These are phyloP conservation scores for Sminthopsis crassicaudata DNA, from an alignment of 2,113 vertebrate genomes.

Conservation along the genomic window DNA sequence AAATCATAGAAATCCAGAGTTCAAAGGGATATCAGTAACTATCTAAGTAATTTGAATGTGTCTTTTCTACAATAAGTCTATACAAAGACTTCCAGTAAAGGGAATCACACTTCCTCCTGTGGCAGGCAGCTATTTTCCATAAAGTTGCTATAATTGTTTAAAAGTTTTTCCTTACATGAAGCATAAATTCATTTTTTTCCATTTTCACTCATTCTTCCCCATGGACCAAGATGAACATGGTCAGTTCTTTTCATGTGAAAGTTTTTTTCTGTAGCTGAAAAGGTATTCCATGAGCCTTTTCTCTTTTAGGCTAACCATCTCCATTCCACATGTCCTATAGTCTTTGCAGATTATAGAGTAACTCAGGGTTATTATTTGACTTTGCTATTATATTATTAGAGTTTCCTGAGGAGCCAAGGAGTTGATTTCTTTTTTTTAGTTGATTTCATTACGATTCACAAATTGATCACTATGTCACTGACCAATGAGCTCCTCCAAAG, in stretches of 20 bases:
- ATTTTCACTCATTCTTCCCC: background rate
- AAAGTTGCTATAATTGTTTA: background rate
- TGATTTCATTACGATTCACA: background rate
- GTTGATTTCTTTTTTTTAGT: no score
- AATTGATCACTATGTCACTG: background rate
- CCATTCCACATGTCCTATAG: background rate
- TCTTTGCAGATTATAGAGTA: background rate
- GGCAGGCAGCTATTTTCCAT: background rate
- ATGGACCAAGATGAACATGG: background rate
- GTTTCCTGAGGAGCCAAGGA: background rate
- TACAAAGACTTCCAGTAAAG: background rate
- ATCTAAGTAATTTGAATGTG: background rate
- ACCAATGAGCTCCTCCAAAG: background rate
- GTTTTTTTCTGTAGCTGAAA: background rate
- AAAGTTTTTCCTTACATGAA: background rate
- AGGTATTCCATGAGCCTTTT: background rate
- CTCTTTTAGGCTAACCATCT: background rate
- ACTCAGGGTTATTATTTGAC: background rate
- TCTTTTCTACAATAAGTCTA: background rate
- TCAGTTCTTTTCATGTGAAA: background rate
- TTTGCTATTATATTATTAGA: background rate
- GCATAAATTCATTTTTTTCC: background rate
- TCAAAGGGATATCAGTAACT: background rate
- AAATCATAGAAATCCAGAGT: background rate
- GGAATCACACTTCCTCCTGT: background rate